phyloP scores from a whole-genome alignment of 2,888 invertebrate species.

The Philereme transversata region DNA sequence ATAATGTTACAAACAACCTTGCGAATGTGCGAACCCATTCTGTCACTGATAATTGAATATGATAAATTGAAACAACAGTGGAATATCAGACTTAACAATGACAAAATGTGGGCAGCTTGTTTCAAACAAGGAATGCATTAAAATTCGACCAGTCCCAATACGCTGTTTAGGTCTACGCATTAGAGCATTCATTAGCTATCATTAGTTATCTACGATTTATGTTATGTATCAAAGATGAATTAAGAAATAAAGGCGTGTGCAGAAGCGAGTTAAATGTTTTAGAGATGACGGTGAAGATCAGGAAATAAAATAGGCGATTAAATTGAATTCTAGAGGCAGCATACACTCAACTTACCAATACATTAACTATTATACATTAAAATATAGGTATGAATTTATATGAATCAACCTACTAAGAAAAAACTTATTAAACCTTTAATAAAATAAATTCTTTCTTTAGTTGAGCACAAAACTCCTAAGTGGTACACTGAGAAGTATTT shows the following conservation, averaged over 20 bases:
- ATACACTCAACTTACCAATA: constrained; percentile 17
- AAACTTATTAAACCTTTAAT: no score
- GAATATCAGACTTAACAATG: neutral
- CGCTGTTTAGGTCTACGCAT: neutral
- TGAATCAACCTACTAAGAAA: neutral
- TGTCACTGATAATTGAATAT: constrained; percentile 6
- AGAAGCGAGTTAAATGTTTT: constrained; percentile 11
- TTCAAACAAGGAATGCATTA: neutral
- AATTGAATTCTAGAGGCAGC: constrained; percentile 11
- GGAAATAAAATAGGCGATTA: constrained; percentile 7
- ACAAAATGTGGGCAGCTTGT: neutral
- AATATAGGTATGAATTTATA: neutral
- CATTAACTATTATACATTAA: neutral
- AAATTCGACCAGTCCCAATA: neutral
- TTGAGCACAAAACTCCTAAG: no score
- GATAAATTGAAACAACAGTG: constrained; percentile 14
- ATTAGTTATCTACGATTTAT: neutral
- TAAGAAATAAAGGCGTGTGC: constrained; percentile 17
- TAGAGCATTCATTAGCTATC: neutral
- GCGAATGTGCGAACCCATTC: constrained; percentile 2
- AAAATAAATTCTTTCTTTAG: no score
- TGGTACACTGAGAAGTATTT: no score
- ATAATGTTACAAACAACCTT: constrained; percentile 15
- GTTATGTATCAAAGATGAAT: neutral
- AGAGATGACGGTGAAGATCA: constrained; percentile 13